Conservation (phyloP, 2,113 vertebrate species). For the Melanotaenia duboulayi region DNA sequence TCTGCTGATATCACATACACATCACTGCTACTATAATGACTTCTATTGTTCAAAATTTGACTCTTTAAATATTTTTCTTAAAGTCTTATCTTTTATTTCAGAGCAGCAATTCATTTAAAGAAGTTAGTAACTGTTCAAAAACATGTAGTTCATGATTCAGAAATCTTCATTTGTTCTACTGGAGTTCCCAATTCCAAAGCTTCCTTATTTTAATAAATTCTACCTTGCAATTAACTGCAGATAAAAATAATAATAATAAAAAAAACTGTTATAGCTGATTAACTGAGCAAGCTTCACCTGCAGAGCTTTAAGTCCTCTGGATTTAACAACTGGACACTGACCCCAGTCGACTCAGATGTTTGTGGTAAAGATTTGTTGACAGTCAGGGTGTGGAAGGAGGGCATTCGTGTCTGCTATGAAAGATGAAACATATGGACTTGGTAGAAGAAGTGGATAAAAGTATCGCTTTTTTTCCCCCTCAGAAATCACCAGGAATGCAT, state of each 20-base stretch:
- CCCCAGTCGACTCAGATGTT: conserved; percentile 43
- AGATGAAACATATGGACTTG: conserved; percentile 64
- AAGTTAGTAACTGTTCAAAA: conserved; percentile 11
- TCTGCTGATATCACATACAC: conserved; percentile 10
- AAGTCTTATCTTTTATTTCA: conserved; percentile 12
- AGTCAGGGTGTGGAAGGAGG: conserved; percentile 56
- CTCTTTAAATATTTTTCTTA: conserved; percentile 11
- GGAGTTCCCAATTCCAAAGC: too few species aligned
- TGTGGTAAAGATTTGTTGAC: conserved; percentile 56
- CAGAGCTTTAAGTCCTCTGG: conserved; percentile 6
- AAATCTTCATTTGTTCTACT: conserved; percentile 8
- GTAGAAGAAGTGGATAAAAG: conserved; percentile 63
- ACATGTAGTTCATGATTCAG: background rate
- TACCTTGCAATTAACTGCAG: background rate
- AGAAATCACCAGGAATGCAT: conserved; percentile 71
- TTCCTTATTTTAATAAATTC: conserved; percentile 20
- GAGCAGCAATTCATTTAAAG: background rate
- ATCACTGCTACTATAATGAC: background rate
- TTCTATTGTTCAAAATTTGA: background rate
- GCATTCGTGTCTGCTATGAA: conserved; percentile 41
- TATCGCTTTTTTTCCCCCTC: conserved; percentile 64
- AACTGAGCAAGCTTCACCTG: conserved; percentile 9
- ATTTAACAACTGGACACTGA: conserved; percentile 13
- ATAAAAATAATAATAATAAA: background rate
- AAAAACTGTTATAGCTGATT: conserved; percentile 18